Evolutionary conservation across 2,888 invertebrate species (phyloP), one percentile per base, ranked within the genome.

Genomic region (Metellina segmentata): DNA sequence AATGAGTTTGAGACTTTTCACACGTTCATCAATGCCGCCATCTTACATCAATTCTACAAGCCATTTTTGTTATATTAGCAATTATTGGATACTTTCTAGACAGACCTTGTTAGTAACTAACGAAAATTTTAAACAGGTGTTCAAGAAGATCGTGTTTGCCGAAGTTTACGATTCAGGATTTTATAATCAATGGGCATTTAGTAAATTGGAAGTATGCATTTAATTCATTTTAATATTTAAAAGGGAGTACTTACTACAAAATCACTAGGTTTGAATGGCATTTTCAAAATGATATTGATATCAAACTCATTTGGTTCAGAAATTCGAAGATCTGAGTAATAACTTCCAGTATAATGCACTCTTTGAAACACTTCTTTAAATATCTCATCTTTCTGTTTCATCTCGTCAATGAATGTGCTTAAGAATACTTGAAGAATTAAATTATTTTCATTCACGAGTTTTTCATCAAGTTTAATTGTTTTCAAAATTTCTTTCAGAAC

Each of bases 401-500:
- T 93, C 70, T 81, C 85, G 48, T 19, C 51, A 34, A 93, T 90
- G n/a, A 93, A 85, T 34, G 69, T 49, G 7, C 61, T 34, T n/a
- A 92, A n/a, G 69, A 92, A 92, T 8, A 74, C 78, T 82, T 90
- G 71, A 6, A 93, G 83, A 16, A 93, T 86, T 74, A 70, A 53
- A 61, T 93, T 91, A 20, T 93, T 93, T 83, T 77, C 51, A 78
- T 85, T 90, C 6, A 52, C 79, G 34, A 88, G 79, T 1, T 78
- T 61, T 51, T 87, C 88, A 81, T 92, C 75, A 8, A 92, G 49
- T 49, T 89, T 92, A 5, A 81, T 78, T 52, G 20, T 70, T 52
- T 9, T 81, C 72, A 87, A 69, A 82, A 92, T 85, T 86, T 92
- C 86, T 77, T 96, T 93, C 98, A 96, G 94, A 98, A 94, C 94